Evolutionary conservation across 2,888 invertebrate genomes (phyloP), one percentile per base, ranked within the genome.

Genomic region (Heliconius aoede): DNA sequence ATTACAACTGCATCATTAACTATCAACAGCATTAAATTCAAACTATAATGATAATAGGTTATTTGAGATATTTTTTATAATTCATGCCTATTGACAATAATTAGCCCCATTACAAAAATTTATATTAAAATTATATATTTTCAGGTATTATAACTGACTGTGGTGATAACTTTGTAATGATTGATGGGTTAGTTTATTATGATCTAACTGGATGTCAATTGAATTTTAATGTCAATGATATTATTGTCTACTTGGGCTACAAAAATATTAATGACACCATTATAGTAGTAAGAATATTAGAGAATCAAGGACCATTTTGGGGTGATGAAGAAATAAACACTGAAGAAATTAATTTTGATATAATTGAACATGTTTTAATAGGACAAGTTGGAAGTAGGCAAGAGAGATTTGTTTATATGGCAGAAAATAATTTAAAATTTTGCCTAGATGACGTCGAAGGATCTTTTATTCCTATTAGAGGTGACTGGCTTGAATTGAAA

Each of bases 401-500:
- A 55, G 89, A 91, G n/a, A 86, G 94, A 5, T 77, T 83, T 77
- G 90, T 94, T 1, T 86, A 85, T 69, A 92, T 96, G 0, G 95
- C 95, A 73, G 95, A 95, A 18, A 92, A 90, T 82, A 92, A 95
- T 76, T 84, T 96, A n/a, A 92, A 88, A 74, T 91, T 97, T 72
- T 94, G 95, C 84, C 89, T 97, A 71, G 96, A 97, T 85, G 88
- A 94, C 69, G 94, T 96, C 1, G 89, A 93, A 80, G 95, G 96
- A 4, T 95, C 95, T 72, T 96, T 97, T 86, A 87, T 97, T 61
- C 97, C 97, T 2, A 88, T 96, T 26, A 90, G 95, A 80, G 97
- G 97, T 3, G 97, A 97, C 87, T 96, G 96, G 94, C 84, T 97
- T 28, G 95, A 95, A 85, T 84, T 97, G 60, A 95, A 95, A 78